phyloP scores from a whole-genome alignment of 2,797 vertebrate species.

The Brachyalestes nurse region DNA sequence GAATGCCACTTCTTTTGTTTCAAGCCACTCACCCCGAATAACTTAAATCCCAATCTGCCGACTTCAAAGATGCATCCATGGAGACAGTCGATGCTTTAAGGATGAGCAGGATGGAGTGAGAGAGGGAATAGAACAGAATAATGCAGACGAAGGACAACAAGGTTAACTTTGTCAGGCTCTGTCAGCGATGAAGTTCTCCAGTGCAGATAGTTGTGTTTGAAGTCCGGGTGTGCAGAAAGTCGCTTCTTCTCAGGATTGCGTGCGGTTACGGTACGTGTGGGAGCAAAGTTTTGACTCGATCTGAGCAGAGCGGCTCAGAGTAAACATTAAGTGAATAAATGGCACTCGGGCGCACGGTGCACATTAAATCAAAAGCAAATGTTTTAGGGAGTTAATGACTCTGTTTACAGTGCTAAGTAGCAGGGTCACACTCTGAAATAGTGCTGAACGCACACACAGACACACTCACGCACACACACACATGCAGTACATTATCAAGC shows the following conservation, averaged over 20 bases:
- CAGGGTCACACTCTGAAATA: slow-evolving; percentile 29
- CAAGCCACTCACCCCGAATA: slow-evolving; percentile 51
- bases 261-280: slow-evolving; percentile 17
- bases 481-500: slow-evolving; percentile 18
- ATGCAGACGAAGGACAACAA: slow-evolving; percentile 50
- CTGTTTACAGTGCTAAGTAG: slow-evolving; percentile 45
- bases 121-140: slow-evolving; percentile 24
- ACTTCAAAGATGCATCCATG: slow-evolving; percentile 55
- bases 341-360: background rate
- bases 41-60: slow-evolving; percentile 44
- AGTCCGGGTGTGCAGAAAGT: slow-evolving; percentile 23
- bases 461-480: slow-evolving; percentile 3
- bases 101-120: slow-evolving; percentile 22
- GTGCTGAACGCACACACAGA: slow-evolving; percentile 1
- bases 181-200: slow-evolving; percentile 28
- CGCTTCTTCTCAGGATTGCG: slow-evolving; percentile 6
- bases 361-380: slow-evolving; percentile 32
- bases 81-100: slow-evolving; percentile 42
- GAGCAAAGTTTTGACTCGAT: slow-evolving; percentile 4
- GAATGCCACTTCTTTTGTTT: slow-evolving; percentile 57
- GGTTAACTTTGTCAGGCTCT: slow-evolving; percentile 51
- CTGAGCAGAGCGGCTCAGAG: background rate
- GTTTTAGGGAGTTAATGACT: slow-evolving; percentile 42
- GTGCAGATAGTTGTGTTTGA: slow-evolving; percentile 32
- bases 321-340: slow-evolving; percentile 30